Conservation (phyloP, 2,888 invertebrate genomes). For the Cantharis nigra region DNA sequence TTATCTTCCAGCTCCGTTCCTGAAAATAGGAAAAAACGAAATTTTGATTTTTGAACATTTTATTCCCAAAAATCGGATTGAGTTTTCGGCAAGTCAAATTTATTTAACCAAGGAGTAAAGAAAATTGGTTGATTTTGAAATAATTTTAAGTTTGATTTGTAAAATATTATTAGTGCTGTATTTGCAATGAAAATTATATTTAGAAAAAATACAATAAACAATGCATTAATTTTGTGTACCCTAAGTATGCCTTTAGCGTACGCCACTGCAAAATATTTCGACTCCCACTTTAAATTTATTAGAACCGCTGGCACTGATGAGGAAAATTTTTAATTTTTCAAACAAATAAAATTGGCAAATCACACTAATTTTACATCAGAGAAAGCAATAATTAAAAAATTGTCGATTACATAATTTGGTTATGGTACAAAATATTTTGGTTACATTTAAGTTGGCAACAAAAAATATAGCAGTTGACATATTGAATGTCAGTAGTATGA, state of each 20-base stretch:
- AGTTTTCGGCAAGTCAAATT: constrained; percentile 36
- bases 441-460: background rate
- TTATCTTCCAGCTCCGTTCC: constrained; percentile 77
- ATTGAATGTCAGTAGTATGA: background rate
- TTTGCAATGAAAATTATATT: too few species aligned
- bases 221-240: too few species aligned
- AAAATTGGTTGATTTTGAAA: background rate
- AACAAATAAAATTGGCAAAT: background rate
- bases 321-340: background rate
- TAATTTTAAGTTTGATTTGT: background rate
- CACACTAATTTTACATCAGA: background rate
- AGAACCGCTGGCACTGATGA: background rate
- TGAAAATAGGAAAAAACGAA: constrained; percentile 58
- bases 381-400: background rate
- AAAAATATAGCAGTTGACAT: background rate
- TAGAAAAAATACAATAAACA: too few species aligned
- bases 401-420: background rate
- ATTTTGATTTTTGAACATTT: constrained; percentile 48
- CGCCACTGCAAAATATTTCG: background rate
- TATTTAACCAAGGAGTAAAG: background rate
- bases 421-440: background rate
- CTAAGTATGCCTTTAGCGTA: background rate
- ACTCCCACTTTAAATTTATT: background rate
- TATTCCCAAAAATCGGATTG: constrained; percentile 28
- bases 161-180: too few species aligned